Evolutionary conservation across 2,797 vertebrate genomes (phyloP).

Genomic region (Brachyrhaphis roseni): DNA sequence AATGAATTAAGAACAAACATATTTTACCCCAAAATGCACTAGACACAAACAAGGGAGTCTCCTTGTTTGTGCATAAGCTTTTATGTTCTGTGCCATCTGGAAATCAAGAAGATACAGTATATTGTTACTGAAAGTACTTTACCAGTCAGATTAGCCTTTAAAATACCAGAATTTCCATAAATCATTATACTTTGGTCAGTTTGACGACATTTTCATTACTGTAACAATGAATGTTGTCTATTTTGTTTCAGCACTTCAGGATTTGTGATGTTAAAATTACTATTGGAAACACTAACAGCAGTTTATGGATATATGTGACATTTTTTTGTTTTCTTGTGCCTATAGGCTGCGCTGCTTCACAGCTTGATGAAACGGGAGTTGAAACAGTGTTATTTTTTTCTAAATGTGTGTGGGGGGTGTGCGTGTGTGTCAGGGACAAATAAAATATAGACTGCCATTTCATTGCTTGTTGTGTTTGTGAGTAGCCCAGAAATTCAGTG

Average conservation of each 20-base stretch:
- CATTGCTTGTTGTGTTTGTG: neutral
- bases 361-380: slow-evolving; percentile 46
- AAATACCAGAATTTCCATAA: too few species aligned
- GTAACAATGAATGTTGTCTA: slow-evolving; percentile 46
- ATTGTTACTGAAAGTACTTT: too few species aligned
- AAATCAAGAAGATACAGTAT: too few species aligned
- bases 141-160: too few species aligned
- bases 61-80: too few species aligned
- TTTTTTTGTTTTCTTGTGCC: slow-evolving; percentile 60
- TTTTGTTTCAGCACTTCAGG: slow-evolving; percentile 59
- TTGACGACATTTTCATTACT: neutral
- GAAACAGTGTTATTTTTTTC: slow-evolving; percentile 36
- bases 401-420: neutral
- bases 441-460: neutral
- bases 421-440: neutral
- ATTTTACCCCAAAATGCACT: too few species aligned
- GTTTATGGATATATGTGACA: slow-evolving; percentile 51
- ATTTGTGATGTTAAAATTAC: slow-evolving; percentile 74
- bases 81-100: too few species aligned
- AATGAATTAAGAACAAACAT: too few species aligned
- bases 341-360: slow-evolving; percentile 27
- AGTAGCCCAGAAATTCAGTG: neutral
- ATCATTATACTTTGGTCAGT: too few species aligned
- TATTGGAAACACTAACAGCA: slow-evolving; percentile 59
- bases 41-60: too few species aligned